These are phyloP conservation scores for Galerucella calmariensis DNA, from an alignment of 2,888 invertebrate species.

Conservation along the genomic window DNA sequence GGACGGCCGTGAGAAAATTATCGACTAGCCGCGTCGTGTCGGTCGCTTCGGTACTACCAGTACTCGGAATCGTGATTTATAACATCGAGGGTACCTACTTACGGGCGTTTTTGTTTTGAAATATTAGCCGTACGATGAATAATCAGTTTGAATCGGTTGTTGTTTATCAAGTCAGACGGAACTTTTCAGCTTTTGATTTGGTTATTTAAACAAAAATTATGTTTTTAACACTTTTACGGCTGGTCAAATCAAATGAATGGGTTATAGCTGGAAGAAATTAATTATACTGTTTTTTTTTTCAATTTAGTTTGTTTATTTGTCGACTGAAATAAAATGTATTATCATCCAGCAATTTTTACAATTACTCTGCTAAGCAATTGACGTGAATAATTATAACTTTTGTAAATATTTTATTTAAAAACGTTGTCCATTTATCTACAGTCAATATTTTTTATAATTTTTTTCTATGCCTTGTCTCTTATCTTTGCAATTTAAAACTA, in stretches of 20 bases:
- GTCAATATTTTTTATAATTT: too few species aligned
- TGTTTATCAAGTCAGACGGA: conserved; percentile 14
- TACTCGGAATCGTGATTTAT: conserved; percentile 39
- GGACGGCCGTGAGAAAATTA: conserved; percentile 39
- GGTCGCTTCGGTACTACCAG: conserved; percentile 17
- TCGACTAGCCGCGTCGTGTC: conserved; percentile 19
- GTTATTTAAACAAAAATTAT: conserved; percentile 16
- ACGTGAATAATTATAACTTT: too few species aligned
- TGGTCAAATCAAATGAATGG: neutral
- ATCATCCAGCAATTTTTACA: neutral
- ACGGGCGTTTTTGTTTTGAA: conserved; percentile 31
- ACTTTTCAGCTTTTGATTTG: conserved; percentile 11
- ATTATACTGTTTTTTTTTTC: neutral
- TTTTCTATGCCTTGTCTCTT: too few species aligned
- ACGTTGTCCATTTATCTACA: too few species aligned
- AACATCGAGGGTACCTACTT: conserved; percentile 29
- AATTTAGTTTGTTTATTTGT: too few species aligned
- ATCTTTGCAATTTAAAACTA: too few species aligned
- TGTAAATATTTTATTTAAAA: too few species aligned
- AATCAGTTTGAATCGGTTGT: conserved; percentile 32
- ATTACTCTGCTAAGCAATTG: too few species aligned
- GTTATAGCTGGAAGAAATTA: neutral
- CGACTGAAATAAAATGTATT: neutral
- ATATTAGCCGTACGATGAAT: conserved; percentile 29
- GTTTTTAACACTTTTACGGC: conserved; percentile 16